Evolutionary conservation across 2,113 vertebrate species (phyloP).

Genomic region (Diadophis punctatus): DNA sequence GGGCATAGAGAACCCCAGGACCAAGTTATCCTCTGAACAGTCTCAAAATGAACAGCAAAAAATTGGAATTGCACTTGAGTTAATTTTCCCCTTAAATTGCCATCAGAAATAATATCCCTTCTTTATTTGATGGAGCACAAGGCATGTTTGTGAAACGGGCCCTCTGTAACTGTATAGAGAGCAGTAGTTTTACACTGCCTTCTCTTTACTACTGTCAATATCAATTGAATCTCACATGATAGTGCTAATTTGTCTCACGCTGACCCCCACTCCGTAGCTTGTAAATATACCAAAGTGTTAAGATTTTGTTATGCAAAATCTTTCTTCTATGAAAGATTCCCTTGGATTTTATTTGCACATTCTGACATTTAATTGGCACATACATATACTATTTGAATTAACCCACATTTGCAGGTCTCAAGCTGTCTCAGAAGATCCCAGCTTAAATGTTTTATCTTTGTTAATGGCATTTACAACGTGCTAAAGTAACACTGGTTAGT

Average conservation of each 20-base stretch:
- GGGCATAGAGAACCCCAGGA: background rate
- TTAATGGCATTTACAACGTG: constrained; percentile 49
- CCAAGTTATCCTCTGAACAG: background rate
- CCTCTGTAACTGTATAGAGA: constrained; percentile 34
- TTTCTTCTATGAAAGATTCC: constrained; percentile 38
- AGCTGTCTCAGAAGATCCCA: background rate
- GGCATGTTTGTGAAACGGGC: constrained; percentile 29
- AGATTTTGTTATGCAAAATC: constrained; percentile 25
- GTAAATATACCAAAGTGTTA: constrained; percentile 32
- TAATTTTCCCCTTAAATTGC: background rate
- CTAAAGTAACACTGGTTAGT: constrained; percentile 46
- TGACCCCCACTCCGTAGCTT: background rate
- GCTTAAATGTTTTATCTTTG: constrained; percentile 33
- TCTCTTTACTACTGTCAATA: constrained; percentile 46
- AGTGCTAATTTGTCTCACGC: constrained; percentile 44
- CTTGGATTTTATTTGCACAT: constrained; percentile 35
- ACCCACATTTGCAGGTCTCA: background rate
- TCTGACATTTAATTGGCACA: constrained; percentile 47
- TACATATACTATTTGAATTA: constrained; percentile 29
- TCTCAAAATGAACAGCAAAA: background rate
- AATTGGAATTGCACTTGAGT: background rate
- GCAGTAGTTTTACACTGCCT: constrained; percentile 41
- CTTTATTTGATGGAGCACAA: constrained; percentile 28
- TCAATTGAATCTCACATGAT: constrained; percentile 36
- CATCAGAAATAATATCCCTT: constrained; percentile 25